Conservation (phyloP, 2,888 invertebrate genomes). For the Galeruca laticollis region DNA sequence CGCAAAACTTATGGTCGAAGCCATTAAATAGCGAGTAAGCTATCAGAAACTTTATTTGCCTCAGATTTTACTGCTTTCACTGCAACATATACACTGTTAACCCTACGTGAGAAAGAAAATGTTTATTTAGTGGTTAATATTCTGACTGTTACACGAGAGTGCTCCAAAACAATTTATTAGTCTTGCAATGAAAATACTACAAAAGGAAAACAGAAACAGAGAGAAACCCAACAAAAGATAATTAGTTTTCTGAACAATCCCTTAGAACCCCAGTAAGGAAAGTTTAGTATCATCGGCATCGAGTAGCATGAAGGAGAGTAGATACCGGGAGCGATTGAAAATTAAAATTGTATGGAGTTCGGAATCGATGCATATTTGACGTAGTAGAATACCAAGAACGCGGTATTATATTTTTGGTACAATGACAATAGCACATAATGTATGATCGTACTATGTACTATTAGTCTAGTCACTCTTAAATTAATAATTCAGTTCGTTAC, state of each 20-base stretch:
- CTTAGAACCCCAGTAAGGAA: constrained; percentile 5
- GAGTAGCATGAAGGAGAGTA: background rate
- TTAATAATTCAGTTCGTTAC: too few relatives aligned
- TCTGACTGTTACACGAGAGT: constrained; percentile 5
- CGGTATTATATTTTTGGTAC: too few relatives aligned
- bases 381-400: background rate
- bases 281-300: background rate
- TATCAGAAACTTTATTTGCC: background rate
- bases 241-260: constrained; percentile 14
- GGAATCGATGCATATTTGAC: background rate
- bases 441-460: too few relatives aligned
- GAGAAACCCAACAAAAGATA: background rate
- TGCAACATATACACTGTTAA: background rate
- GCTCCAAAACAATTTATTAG: constrained; percentile 11
- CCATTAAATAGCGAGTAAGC: background rate
- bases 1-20: too few relatives aligned
- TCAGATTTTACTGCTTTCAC: constrained; percentile 1
- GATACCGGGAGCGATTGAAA: background rate
- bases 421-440: too few relatives aligned
- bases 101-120: background rate
- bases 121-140: constrained; percentile 8
- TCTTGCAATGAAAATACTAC: constrained; percentile 5
- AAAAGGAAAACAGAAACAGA: constrained; percentile 2
- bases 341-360: background rate
- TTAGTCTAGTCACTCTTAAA: too few relatives aligned